Evolutionary conservation across 92 coral and sea anemone genomes (phyloP), one percentile per base, ranked within the genome.

Genomic region (Bergia puertoricense): DNA sequence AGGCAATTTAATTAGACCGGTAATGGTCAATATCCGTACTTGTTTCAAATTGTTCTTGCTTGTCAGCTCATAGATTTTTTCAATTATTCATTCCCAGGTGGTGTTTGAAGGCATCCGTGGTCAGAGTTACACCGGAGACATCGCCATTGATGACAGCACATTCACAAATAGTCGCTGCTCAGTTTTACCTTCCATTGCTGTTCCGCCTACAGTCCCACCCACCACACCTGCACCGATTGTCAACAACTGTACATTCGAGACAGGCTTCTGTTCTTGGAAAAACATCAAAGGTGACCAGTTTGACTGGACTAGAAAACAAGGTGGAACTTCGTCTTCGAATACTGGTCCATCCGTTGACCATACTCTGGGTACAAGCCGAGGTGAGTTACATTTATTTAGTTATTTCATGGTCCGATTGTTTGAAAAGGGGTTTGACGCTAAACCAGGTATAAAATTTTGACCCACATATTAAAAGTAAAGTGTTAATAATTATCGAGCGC

Each of bases 181-280:
- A 3, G 92, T 94, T 18, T 88, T 95, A 50, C 99, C 99, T 1
- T 89, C 92, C 5, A 44, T 89, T n/a, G 99, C 99, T 8, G 78
- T 91, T 6, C 99, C 99, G 1, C 98, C 99, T 16, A 97, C 99
- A 14, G 94, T 91, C 3, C 97, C 98, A 2, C 99, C 99, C 13
- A 97, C 98, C 81, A 96, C 92, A 76, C 97, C 99, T 30, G 90
- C 96, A 65, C 99, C 98, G 2, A 65, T 95, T 22, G 84, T 95
- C 83, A 96, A 95, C 85, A 97, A 97, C 89, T 97, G 99, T 86
- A 97, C 99, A 2, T 97, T 97, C 83, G 99, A 97, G 81, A 90
- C 72, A 56, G 97, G 98, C 20, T 87, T 94, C 71, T 97, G 99
- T 83, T 95, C 96, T 40, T 97, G 99, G 99, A 85, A 74, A 30